Conservation (phyloP, 2,888 invertebrate genomes). For the Dynastes hyllus region DNA sequence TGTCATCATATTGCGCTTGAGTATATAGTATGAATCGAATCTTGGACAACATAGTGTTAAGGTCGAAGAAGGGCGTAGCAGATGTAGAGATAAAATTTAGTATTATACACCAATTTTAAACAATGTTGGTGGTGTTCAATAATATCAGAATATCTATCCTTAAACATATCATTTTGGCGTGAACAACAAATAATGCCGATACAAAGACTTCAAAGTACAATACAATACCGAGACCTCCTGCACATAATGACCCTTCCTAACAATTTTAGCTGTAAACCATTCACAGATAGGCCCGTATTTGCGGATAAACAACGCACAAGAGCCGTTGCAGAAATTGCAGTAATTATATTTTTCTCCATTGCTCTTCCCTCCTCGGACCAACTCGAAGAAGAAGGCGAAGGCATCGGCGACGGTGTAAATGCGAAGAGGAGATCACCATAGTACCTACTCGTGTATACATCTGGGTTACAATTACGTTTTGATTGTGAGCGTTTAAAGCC, state of each 20-base stretch:
- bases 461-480: conserved; percentile 50
- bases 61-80: too few relatives aligned
- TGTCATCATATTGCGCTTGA: too few relatives aligned
- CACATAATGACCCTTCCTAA: not conserved
- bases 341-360: conserved; percentile 24
- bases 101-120: too few relatives aligned
- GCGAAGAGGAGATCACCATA: not conserved
- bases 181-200: not conserved
- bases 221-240: conserved; percentile 15
- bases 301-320: conserved; percentile 7
- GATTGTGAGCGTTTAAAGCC: conserved; percentile 48
- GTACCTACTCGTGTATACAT: not conserved
- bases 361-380: not conserved
- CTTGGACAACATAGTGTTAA: too few relatives aligned
- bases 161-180: not conserved
- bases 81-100: too few relatives aligned
- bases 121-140: not conserved
- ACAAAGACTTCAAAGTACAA: not conserved
- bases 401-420: not conserved
- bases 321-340: conserved; percentile 34
- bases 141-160: not conserved
- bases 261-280: conserved; percentile 25
- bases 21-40: too few relatives aligned
- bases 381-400: not conserved
- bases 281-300: not conserved